Evolutionary conservation across 2,888 invertebrate species (phyloP).

Genomic region (Synanthedon formicaeformis): DNA sequence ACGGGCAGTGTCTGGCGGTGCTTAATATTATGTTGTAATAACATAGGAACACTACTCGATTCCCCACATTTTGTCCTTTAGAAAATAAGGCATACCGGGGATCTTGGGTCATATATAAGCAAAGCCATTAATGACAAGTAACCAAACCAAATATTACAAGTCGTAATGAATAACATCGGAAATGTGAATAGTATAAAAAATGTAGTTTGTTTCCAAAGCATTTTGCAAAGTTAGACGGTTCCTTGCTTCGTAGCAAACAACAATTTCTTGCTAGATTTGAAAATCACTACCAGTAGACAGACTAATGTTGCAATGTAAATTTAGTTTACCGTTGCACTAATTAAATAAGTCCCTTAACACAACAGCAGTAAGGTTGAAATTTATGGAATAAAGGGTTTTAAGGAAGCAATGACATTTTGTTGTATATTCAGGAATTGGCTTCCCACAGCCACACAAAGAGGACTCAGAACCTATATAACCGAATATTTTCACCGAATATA

Average conservation of each 20-base stretch:
- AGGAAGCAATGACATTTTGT: constrained; percentile 6
- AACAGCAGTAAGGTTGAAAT: not conserved
- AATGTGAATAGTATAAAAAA: too few relatives aligned
- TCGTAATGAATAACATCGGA: too few relatives aligned
- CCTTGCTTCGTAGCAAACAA: constrained; percentile 2
- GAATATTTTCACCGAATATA: too few relatives aligned
- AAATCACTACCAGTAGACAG: constrained; percentile 15
- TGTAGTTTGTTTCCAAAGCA: not conserved
- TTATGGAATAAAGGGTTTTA: constrained; percentile 2
- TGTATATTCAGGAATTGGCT: constrained; percentile 29
- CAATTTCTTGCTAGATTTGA: constrained; percentile 12
- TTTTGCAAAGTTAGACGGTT: constrained; percentile 1
- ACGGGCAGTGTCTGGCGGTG: too few relatives aligned
- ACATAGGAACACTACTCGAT: too few relatives aligned
- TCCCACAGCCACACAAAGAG: constrained; percentile 2
- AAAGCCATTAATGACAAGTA: too few relatives aligned
- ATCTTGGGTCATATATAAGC: too few relatives aligned
- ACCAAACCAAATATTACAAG: too few relatives aligned
- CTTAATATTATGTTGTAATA: too few relatives aligned
- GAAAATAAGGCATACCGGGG: too few relatives aligned
- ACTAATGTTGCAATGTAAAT: constrained; percentile 4
- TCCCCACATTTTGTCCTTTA: too few relatives aligned
- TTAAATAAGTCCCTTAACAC: not conserved
- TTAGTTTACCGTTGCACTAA: not conserved
- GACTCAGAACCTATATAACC: too few relatives aligned